Base-by-base conservation (phyloP, 2,888 invertebrate genomes). In the Tillus elongatus region DNA sequence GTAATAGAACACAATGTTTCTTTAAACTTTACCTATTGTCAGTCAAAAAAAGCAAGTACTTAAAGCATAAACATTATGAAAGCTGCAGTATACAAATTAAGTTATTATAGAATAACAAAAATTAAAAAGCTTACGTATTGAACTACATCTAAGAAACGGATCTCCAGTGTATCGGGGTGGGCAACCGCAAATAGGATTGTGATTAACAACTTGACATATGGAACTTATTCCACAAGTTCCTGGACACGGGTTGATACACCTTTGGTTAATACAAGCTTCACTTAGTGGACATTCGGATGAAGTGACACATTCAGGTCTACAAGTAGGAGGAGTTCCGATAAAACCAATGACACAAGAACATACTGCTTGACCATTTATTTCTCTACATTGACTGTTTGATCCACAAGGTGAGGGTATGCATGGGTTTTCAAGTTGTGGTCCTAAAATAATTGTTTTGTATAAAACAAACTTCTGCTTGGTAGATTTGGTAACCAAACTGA, bases 351-450 rank as follows among this genome's bases (percentile, higher is more conserved):
- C 67, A 50, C 82, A 82, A 41, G 72, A 69, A 51, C 82, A 82
- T 1, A 79, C 71, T 10, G 77, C 79, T n/a, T 74, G 74, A 38
- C 72, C 73, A 50, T 75, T 74, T 50, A 73, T 71, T 61, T 76
- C 74, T 44, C 69, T 67, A 51, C 81, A 82, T 45, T 72, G 65
- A 6, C 82, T 79, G 56, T 81, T 79, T 4, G 78, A 77, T 19
- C 84, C 85, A 58, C 84, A 85, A 2, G 82, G 83, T 27, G 77
- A 73, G 77, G 77, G 54, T 77, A 77, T 8, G 74, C 59, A 60
- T 49, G 49, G 47, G 30, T 50, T 49, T 19, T 42, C 38, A 2
- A 37, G 38, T 37, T 26, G 24, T 19, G 6, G 6, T 8, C n/a
- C 24, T 19, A 34, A 4, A 44, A 46, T 12, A 33, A 42, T n/a